phyloP scores from a whole-genome alignment of 2,888 invertebrate genomes.

The Euzetes globulus region DNA sequence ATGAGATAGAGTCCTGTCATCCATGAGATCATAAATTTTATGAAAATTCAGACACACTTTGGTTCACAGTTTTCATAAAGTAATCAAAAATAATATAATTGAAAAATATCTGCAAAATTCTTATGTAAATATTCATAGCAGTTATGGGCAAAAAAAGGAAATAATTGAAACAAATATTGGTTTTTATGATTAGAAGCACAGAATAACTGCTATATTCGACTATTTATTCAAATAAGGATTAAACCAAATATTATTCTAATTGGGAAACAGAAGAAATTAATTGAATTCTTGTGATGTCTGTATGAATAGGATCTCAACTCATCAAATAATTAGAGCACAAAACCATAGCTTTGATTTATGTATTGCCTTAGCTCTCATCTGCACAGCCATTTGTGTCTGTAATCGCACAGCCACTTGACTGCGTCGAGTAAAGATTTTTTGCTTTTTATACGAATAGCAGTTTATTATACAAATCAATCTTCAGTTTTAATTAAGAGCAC shows the following conservation, averaged over 20 bases:
- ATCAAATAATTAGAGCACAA: conserved; percentile 15
- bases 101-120: neutral
- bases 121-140: neutral
- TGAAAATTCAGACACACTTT: neutral
- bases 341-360: neutral
- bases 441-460: neutral
- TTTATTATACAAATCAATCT: conserved; percentile 14
- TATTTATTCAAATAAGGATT: neutral
- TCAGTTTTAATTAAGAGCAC: conserved; percentile 25
- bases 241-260: neutral
- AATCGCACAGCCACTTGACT: neutral
- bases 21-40: neutral
- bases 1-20: neutral
- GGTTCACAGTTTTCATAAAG: neutral
- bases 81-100: neutral
- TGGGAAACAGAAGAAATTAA: neutral
- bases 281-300: neutral
- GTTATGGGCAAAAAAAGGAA: neutral
- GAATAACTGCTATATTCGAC: too few species aligned
- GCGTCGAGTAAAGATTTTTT: neutral
- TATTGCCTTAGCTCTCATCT: neutral
- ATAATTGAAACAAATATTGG: neutral
- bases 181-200: neutral
- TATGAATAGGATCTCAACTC: neutral
- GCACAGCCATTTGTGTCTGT: neutral